Base-by-base conservation (phyloP, 2,888 invertebrate genomes). In the Limenitis camilla region DNA sequence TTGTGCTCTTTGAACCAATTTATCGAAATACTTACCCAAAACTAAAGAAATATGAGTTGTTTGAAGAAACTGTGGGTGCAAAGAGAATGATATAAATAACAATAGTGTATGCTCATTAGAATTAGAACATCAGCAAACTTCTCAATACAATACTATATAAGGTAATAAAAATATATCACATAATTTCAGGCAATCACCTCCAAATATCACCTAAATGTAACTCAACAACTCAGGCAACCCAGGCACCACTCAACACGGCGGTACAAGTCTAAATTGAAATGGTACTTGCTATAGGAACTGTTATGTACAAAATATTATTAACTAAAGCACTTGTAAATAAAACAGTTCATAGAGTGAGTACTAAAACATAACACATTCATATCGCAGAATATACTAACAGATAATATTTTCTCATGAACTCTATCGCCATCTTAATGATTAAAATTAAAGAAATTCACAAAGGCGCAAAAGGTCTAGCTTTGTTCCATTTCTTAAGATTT, bases 131-230 rank as follows among this genome's bases (percentile, higher is more conserved):
- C 2, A 2, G 19, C 19, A 19, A 19, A 19, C 19, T 19, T 19
- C 19, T 19, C 19, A 19, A 19, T 19, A 19, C 19, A 19, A 19
- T 19, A 19, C 19, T 2, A 44, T 42, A 29, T 33, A 40, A 36
- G 28, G 28, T 33, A 40, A 35, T 50, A 44, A 28, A 50, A n/a
- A 47, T 31, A 55, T 53, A 54, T 49, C 40, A 41, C 48, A 52
- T 60, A 70, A 69, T 86, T 85, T 67, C 86, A 86, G 86, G 83
- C 69, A 75, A 80, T 69, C 76, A 78, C 68, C 74, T 74, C 63
- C 72, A 73, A 72, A 73, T 68, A 66, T 64, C 76, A 71, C 72
- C 69, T 61, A 72, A 70, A 67, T 66, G 67, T 68, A 76, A 72
- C 53, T 60, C 64, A 29, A 60, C 62, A 58, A 54, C 59, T 42